A percentile compares a stretch with the other conserved stretches of the same genome.
These are phyloP conservation scores for Agapornis roseicollis DNA, from an alignment of 2,113 vertebrate genomes.

Conservation along the genomic window DNA sequence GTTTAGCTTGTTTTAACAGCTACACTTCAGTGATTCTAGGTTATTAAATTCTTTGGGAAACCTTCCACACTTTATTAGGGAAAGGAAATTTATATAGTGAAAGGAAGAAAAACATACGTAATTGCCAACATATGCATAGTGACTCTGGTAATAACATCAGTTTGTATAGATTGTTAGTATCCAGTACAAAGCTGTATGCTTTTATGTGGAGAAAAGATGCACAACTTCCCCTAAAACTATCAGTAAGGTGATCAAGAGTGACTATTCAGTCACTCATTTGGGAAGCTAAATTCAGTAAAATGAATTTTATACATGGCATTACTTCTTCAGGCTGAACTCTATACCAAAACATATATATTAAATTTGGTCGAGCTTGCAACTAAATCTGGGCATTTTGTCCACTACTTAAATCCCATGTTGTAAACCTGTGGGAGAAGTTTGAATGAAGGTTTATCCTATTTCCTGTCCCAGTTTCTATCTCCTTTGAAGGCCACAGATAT, in stretches of 20 bases:
- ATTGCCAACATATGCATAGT: constrained; percentile 40
- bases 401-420: neutral
- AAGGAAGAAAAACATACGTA: constrained; percentile 46
- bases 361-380: neutral
- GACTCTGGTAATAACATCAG: constrained; percentile 28
- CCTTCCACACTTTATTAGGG: constrained; percentile 61
- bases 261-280: neutral
- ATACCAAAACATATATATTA: neutral
- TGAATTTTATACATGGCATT: neutral
- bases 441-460: neutral
- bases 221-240: neutral
- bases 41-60: constrained; percentile 70
- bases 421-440: neutral
- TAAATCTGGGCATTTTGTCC: neutral
- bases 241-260: neutral
- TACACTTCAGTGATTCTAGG: constrained; percentile 55
- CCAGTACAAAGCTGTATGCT: neutral
- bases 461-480: neutral
- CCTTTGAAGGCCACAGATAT: neutral
- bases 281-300: neutral
- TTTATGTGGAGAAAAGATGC: neutral
- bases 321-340: neutral
- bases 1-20: constrained; percentile 72
- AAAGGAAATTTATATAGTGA: constrained; percentile 61
- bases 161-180: neutral